Conservation (phyloP, 2,888 invertebrate genomes). For the Plagodis pulveraria region DNA sequence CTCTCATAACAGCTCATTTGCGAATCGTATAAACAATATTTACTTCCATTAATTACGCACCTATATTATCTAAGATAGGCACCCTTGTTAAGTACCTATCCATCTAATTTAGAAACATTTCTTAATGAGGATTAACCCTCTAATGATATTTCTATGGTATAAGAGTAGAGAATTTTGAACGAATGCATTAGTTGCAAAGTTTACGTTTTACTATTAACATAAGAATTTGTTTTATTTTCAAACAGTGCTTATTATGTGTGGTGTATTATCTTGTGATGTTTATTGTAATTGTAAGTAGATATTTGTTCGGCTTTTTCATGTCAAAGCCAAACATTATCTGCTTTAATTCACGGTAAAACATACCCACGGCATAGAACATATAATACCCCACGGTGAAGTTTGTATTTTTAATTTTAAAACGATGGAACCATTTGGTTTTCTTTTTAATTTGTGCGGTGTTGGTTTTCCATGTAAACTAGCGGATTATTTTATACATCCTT, state of each 20-base stretch:
- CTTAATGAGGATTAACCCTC: neutral
- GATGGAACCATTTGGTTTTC: no score
- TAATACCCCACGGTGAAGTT: neutral
- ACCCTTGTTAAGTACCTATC: no score
- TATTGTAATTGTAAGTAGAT: constrained; percentile 47
- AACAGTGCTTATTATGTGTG: no score
- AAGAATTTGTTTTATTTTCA: no score
- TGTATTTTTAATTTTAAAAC: neutral
- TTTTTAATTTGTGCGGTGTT: no score
- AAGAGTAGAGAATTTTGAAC: neutral
- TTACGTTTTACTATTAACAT: neutral
- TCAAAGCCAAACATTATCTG: constrained; percentile 30
- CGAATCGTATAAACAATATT: no score
- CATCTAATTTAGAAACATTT: neutral
- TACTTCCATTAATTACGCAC: no score
- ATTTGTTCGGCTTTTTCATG: constrained; percentile 38
- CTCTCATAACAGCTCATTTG: no score
- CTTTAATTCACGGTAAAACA: constrained; percentile 30
- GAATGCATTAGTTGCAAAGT: neutral
- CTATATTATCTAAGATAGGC: no score
- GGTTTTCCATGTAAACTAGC: no score
- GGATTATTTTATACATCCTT: neutral
- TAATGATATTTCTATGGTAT: neutral
- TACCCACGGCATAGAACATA: no score
- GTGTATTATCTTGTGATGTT: neutral